phyloP scores from a whole-genome alignment of 2,797 vertebrate species.

The Dendrocincla fuliginosa region DNA sequence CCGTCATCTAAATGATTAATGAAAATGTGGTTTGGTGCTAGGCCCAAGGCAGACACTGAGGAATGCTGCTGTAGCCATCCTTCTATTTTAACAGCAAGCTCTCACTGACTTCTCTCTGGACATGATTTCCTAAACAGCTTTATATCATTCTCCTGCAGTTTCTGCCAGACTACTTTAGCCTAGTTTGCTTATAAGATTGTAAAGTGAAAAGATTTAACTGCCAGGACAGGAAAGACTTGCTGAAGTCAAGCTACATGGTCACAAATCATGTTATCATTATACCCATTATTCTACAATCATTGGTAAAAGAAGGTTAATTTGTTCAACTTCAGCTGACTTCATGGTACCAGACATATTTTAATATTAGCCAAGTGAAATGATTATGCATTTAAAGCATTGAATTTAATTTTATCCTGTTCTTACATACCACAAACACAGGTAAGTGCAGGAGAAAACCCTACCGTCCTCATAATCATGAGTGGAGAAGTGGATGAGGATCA shows the following conservation, averaged over 20 bases:
- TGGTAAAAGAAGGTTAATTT: background rate
- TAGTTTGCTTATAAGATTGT: background rate
- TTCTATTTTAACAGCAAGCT: background rate
- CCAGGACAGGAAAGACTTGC: background rate
- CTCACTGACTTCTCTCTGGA: background rate
- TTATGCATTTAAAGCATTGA: background rate
- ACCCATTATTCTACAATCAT: background rate
- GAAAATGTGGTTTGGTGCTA: constrained; percentile 37
- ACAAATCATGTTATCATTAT: background rate
- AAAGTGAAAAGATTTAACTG: background rate
- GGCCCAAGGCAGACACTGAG: constrained; percentile 23
- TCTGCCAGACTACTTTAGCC: background rate
- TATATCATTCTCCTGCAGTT: background rate
- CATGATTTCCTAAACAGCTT: constrained; percentile 8
- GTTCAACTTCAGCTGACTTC: background rate
- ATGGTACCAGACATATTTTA: background rate
- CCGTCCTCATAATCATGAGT: background rate
- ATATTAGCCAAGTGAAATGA: background rate
- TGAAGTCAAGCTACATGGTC: background rate
- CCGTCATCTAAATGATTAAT: constrained; percentile 64
- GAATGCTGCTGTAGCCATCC: constrained; percentile 34
- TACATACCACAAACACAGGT: background rate
- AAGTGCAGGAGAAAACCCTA: background rate
- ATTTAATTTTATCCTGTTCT: background rate
- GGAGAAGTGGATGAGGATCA: background rate